A percentile compares a stretch with the other conserved stretches of the same genome.
These are phyloP conservation scores for Vireo altiloquus DNA, from an alignment of 2,113 vertebrate genomes.

Conservation along the genomic window DNA sequence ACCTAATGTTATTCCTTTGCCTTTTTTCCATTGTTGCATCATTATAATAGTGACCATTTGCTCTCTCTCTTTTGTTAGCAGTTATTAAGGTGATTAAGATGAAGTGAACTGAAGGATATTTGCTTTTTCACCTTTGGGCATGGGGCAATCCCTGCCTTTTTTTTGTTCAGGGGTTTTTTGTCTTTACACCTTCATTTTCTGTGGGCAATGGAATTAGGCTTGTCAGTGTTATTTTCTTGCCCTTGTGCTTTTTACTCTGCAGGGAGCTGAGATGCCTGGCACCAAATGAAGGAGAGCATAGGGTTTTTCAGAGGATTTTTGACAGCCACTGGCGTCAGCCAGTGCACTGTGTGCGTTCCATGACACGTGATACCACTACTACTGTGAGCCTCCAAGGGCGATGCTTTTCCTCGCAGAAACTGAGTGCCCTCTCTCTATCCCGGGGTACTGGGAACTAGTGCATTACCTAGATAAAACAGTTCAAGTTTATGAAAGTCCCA, in stretches of 20 bases:
- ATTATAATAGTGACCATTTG: background rate
- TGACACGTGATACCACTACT: conserved; percentile 1
- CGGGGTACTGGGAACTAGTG: background rate
- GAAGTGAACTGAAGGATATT: conserved; percentile 7
- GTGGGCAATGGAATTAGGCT: background rate
- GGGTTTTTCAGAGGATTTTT: conserved; percentile 22
- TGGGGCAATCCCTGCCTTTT: background rate
- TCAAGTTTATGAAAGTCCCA: background rate
- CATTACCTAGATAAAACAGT: background rate
- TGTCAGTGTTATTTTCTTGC: conserved; percentile 29
- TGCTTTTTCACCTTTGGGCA: background rate
- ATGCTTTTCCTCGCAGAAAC: background rate
- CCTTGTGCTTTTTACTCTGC: background rate
- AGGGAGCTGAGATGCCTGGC: conserved; percentile 9
- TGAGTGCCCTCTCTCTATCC: background rate
- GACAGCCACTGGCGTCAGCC: conserved; percentile 35
- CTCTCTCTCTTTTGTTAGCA: background rate
- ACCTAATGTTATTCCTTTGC: background rate
- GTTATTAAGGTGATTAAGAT: conserved; percentile 18
- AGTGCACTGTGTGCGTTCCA: background rate
- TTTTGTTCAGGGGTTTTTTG: background rate
- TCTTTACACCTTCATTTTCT: conserved; percentile 1
- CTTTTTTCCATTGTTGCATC: background rate
- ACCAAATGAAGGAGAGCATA: background rate
- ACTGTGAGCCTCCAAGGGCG: background rate